These are phyloP conservation scores for Zophobas morio DNA, from an alignment of 1,140 invertebrate genomes.

Conservation along the genomic window DNA sequence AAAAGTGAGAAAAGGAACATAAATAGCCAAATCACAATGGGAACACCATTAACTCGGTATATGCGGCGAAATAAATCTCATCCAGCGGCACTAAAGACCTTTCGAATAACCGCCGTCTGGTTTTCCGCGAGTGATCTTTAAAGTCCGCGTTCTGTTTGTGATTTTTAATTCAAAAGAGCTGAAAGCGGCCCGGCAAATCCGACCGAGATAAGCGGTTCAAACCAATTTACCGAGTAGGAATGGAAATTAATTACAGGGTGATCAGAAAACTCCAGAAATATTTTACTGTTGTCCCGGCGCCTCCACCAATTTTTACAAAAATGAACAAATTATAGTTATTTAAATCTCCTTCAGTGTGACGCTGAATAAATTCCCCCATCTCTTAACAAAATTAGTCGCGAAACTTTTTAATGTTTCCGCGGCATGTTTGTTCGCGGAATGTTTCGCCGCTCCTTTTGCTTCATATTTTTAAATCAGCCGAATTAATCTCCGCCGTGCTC, in stretches of 20 bases:
- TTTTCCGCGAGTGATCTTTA: conserved; percentile 26
- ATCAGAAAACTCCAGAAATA: not conserved
- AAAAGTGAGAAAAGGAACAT: conserved; percentile 32
- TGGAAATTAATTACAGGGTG: conserved; percentile 26
- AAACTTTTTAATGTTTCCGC: too few relatives aligned
- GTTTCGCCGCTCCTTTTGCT: too few relatives aligned
- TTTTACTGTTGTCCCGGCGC: too few relatives aligned
- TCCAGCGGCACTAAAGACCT: conserved; percentile 19
- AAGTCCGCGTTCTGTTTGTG: conserved; percentile 28
- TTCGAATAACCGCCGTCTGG: conserved; percentile 16
- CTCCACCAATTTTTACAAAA: too few relatives aligned
- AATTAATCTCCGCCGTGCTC: too few relatives aligned
- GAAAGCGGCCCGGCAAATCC: conserved; percentile 17
- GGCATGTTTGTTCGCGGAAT: too few relatives aligned
- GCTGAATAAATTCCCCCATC: too few relatives aligned
- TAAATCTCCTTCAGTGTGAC: too few relatives aligned
- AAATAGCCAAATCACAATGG: conserved; percentile 32
- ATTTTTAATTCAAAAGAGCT: conserved; percentile 28
- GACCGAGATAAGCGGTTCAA: conserved; percentile 26
- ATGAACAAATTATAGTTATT: too few relatives aligned
- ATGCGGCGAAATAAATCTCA: conserved; percentile 38
- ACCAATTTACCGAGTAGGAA: conserved; percentile 38
- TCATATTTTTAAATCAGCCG: too few relatives aligned
- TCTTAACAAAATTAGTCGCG: too few relatives aligned
- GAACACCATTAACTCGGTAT: conserved; percentile 26